Evolutionary conservation across 1,140 invertebrate species (phyloP).

Genomic region (Drosophila lowei): DNA sequence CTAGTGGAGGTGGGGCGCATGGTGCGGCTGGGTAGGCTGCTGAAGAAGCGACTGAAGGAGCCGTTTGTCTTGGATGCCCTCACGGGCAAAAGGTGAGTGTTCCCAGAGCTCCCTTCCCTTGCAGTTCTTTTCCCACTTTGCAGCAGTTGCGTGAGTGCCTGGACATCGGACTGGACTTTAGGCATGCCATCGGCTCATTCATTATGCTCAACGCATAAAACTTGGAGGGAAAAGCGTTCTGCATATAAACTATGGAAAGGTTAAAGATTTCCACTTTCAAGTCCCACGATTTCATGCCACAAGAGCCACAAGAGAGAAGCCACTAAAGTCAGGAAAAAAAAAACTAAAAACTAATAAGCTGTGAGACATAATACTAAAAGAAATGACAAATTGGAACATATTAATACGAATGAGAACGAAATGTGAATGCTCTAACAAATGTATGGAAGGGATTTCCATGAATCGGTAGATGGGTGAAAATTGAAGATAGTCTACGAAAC

Average conservation of each 20-base stretch:
- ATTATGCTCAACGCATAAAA: constrained; percentile 32
- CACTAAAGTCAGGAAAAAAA: neutral
- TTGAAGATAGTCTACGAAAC: neutral
- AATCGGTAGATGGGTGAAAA: neutral
- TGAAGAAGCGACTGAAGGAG: constrained; percentile 88
- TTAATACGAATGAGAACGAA: neutral
- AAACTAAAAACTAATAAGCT: constrained; percentile 32
- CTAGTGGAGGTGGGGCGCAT: constrained; percentile 89
- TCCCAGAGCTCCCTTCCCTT: too few species aligned
- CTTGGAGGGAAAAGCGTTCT: constrained; percentile 15
- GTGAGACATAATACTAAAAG: constrained; percentile 45
- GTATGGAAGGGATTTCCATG: neutral
- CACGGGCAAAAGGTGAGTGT: constrained; percentile 76
- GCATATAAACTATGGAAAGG: constrained; percentile 26
- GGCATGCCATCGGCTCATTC: constrained; percentile 14
- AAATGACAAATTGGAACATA: constrained; percentile 46
- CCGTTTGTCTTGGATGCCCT: constrained; percentile 84
- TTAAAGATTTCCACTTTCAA: constrained; percentile 35
- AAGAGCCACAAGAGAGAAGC: constrained; percentile 6
- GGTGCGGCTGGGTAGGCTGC: constrained; percentile 87
- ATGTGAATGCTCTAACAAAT: constrained; percentile 7
- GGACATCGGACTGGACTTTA: constrained; percentile 19
- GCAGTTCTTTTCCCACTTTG: constrained; percentile 1
- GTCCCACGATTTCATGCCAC: constrained; percentile 15
- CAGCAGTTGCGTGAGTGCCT: constrained; percentile 40